A percentile compares a stretch with the other conserved stretches of the same genome.
These are phyloP conservation scores for Micropoecilia bifurca DNA, from an alignment of 2,797 vertebrate species.

Conservation along the genomic window DNA sequence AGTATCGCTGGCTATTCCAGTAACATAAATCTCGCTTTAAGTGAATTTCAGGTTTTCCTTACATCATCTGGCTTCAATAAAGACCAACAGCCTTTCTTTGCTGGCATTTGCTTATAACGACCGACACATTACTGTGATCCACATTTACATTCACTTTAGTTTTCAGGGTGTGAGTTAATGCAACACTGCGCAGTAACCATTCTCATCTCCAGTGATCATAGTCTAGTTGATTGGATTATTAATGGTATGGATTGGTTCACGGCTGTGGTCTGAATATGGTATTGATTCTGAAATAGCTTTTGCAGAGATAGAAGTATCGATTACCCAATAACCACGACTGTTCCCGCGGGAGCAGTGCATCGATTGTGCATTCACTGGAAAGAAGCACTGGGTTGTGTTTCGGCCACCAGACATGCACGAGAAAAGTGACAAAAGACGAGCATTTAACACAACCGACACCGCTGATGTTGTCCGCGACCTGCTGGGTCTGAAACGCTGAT, in stretches of 20 bases:
- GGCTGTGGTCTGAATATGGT: slow-evolving; percentile 52
- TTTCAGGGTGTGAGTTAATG: slow-evolving; percentile 29
- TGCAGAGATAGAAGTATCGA: slow-evolving; percentile 65
- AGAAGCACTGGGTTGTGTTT: slow-evolving; percentile 23
- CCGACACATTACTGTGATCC: background rate
- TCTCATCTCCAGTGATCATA: slow-evolving; percentile 49
- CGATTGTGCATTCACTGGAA: slow-evolving; percentile 53
- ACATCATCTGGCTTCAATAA: background rate
- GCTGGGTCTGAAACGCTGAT: background rate
- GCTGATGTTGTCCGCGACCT: background rate
- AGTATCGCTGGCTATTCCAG: background rate
- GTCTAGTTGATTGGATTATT: slow-evolving; percentile 54
- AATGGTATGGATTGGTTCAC: slow-evolving; percentile 50
- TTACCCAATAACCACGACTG: slow-evolving; percentile 57
- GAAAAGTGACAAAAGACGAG: background rate
- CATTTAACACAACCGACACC: background rate
- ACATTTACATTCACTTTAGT: slow-evolving; percentile 5
- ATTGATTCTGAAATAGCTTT: slow-evolving; percentile 65
- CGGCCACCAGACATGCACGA: background rate
- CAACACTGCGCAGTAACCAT: background rate
- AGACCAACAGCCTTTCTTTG: background rate
- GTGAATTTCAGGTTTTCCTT: background rate
- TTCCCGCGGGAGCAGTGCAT: slow-evolving; percentile 48
- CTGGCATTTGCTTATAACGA: background rate
- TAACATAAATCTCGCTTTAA: background rate